A percentile compares a stretch with the other conserved stretches of the same genome.
phyloP scores from a whole-genome alignment of 2,888 invertebrate species.

The Brassicogethes aeneus region DNA sequence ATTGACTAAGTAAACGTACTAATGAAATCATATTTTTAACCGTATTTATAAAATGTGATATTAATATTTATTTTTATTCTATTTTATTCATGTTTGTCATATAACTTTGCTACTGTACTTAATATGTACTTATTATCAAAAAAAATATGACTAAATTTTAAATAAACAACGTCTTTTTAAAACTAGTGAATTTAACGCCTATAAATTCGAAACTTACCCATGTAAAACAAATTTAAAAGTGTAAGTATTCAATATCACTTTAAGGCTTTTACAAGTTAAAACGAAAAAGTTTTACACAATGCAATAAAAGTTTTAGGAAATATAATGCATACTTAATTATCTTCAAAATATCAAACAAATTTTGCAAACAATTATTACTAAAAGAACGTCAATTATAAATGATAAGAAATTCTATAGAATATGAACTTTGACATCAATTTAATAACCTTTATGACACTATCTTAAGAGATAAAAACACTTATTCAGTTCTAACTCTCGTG shows the following conservation, averaged over 20 bases:
- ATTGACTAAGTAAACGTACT: no score
- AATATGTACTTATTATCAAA: no score
- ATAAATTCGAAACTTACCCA: neutral
- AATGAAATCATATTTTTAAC: neutral
- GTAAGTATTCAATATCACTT: neutral
- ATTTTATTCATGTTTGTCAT: neutral
- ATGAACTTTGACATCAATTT: neutral
- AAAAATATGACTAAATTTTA: no score
- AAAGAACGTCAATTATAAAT: neutral
- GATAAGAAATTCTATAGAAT: neutral
- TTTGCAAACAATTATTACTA: neutral
- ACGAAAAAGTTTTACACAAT: neutral
- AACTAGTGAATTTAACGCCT: no score
- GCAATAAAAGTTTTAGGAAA: neutral
- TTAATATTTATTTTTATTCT: neutral
- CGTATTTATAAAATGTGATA: neutral
- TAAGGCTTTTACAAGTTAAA: neutral
- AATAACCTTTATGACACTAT: neutral
- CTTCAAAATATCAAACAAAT: neutral
- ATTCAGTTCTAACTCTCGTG: no score
- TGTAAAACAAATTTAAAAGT: constrained; percentile 1
- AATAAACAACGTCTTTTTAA: no score
- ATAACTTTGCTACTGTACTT: no score
- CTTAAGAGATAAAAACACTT: neutral
- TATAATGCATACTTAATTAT: neutral